Evolutionary conservation across 92 coral and sea anemone species (phyloP).

Genomic region (Porites rus): DNA sequence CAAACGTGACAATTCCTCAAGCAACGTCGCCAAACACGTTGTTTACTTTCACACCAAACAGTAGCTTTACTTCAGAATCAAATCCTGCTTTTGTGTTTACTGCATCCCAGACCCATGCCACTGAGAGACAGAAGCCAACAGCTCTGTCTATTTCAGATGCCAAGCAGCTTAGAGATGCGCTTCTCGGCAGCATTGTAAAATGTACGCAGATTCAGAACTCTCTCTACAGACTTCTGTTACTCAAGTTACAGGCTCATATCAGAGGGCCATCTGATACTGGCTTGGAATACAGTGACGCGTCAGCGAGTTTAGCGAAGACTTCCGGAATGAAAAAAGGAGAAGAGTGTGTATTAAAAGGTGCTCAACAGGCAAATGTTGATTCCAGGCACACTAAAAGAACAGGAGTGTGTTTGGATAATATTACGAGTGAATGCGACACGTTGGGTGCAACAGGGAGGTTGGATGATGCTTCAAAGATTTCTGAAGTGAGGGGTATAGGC

Average conservation of each 20-base stretch:
- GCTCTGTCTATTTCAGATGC: background rate
- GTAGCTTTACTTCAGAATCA: constrained; percentile 12
- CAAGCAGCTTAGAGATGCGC: background rate
- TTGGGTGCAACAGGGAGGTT: background rate
- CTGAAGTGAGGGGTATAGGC: no score
- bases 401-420: background rate
- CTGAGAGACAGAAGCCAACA: background rate
- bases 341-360: background rate
- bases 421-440: background rate
- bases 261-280: background rate
- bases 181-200: constrained; percentile 30
- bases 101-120: background rate
- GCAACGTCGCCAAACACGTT: background rate
- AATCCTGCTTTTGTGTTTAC: constrained; percentile 11
- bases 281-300: background rate
- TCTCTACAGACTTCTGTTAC: constrained; percentile 37
- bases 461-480: background rate
- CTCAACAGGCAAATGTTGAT: background rate
- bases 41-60: constrained; percentile 5
- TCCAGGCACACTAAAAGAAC: no score
- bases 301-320: background rate
- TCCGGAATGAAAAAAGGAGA: background rate
- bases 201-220: constrained; percentile 49
- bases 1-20: background rate
- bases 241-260: constrained; percentile 8